Evolutionary conservation across 92 coral and sea anemone genomes (phyloP), one percentile per base, ranked within the genome.

Genomic region (Metridium senile): DNA sequence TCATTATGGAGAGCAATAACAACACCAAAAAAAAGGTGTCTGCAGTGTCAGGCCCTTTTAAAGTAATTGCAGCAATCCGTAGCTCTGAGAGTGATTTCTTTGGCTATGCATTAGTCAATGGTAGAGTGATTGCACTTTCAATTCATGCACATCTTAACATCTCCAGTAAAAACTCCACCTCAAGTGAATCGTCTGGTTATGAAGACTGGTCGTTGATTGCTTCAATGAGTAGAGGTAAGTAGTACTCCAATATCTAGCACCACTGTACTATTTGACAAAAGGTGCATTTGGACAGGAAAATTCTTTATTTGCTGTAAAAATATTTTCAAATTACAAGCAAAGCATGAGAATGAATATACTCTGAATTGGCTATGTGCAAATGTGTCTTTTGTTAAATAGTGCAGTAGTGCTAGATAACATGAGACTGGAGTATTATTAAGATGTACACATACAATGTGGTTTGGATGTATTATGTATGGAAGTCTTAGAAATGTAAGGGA

Each of bases 181-280:
- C 99, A n/a, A 88, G 93, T 11, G 99, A 96, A 35, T 94, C 93
- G 9, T 87, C 91, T 6, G 74, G 74, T 22, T 80, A 77, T 70
- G 99, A 96, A 28, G 99, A 94, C 25, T 87, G 94, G 99, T 74
- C 92, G 18, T 76, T 93, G 27, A 83, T 93, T 46, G 90, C 90
- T 23, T 93, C 99, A 23, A 96, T 96, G 99, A 93, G 94, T 23
- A 79, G 99, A 93, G 99, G 99, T 95, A 63, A 33, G 90, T 33
- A 28, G 33, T 52, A n/a, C n/a, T n/a, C n/a, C 74, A 54, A 33
- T 0, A 9, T 73, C 10, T 9, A 20, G 13, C 17, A 0, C 33
- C 1, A 26, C 11, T n/a, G n/a, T n/a, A n/a, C n/a, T n/a, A n/a
- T n/a, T n/a, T n/a, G n/a, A n/a, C n/a, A n/a, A n/a, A n/a, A n/a